Conservation (phyloP, 1,140 invertebrate genomes). For the Cephus cinctus region DNA sequence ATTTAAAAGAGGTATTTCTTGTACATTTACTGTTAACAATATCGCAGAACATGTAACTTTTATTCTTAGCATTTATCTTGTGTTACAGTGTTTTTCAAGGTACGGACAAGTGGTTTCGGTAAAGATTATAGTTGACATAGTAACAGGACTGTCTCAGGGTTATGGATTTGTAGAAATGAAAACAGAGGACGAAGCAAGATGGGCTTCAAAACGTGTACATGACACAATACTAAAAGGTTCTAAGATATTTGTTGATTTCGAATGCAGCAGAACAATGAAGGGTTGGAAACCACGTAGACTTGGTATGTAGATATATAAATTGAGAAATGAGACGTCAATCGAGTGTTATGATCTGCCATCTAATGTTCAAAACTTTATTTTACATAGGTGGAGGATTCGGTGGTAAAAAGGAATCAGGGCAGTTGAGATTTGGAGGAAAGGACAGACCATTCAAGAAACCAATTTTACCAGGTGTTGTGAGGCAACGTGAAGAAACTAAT, state of each 20-base stretch:
- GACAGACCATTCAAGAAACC: conserved; percentile 74
- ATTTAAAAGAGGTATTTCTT: conserved; percentile 39
- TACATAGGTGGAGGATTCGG: conserved; percentile 77
- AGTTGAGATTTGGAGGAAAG: conserved; percentile 81
- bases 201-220: conserved; percentile 61
- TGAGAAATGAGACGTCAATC: conserved; percentile 8
- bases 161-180: conserved; percentile 87
- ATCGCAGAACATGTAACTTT: no score
- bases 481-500: no score
- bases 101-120: conserved; percentile 69
- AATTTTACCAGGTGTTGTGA: conserved; percentile 43
- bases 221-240: conserved; percentile 61
- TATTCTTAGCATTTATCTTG: conserved; percentile 6
- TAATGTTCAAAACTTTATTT: conserved; percentile 11
- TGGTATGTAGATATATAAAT: conserved; percentile 47
- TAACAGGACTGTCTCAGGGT: conserved; percentile 78
- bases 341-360: no score
- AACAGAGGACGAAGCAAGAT: conserved; percentile 60
- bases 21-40: not conserved
- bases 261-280: conserved; percentile 62
- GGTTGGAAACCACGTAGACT: conserved; percentile 84
- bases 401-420: conserved; percentile 84
- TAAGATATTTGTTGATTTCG: conserved; percentile 71
- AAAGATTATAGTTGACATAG: conserved; percentile 73
- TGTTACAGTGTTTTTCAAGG: conserved; percentile 62